Conservation (phyloP, 2,797 vertebrate genomes). For the Pantherophis vulpinus region DNA sequence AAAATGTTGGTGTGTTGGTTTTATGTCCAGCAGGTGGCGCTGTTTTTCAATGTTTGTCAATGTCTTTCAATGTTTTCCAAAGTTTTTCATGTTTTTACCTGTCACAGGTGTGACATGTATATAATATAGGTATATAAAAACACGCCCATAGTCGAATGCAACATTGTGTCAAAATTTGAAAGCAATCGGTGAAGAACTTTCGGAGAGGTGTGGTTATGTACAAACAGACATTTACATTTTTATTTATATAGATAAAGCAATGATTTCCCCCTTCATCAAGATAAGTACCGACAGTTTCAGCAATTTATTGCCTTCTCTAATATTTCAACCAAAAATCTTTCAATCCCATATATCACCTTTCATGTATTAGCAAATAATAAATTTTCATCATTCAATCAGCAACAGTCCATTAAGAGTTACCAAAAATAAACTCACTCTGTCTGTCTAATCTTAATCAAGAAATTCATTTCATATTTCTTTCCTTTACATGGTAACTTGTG, state of each 20-base stretch:
- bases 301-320: neutral
- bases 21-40: too few species aligned
- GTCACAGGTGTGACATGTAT: too few species aligned
- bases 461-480: neutral
- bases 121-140: too few species aligned
- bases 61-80: too few species aligned
- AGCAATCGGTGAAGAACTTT: too few species aligned
- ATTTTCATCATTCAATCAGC: neutral
- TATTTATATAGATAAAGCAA: neutral
- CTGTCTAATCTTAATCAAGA: neutral
- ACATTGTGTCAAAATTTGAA: too few species aligned
- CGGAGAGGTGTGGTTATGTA: too few species aligned
- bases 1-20: too few species aligned
- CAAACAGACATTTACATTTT: too few species aligned
- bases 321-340: neutral
- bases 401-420: neutral
- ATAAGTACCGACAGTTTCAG: neutral
- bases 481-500: neutral
- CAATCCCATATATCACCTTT: neutral
- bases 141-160: too few species aligned
- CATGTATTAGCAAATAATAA: neutral
- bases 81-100: too few species aligned
- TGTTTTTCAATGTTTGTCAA: too few species aligned
- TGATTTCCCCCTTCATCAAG: neutral
- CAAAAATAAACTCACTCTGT: neutral